Conservation (phyloP, 2,797 vertebrate species). For the Hoplostethus atlanticus region DNA sequence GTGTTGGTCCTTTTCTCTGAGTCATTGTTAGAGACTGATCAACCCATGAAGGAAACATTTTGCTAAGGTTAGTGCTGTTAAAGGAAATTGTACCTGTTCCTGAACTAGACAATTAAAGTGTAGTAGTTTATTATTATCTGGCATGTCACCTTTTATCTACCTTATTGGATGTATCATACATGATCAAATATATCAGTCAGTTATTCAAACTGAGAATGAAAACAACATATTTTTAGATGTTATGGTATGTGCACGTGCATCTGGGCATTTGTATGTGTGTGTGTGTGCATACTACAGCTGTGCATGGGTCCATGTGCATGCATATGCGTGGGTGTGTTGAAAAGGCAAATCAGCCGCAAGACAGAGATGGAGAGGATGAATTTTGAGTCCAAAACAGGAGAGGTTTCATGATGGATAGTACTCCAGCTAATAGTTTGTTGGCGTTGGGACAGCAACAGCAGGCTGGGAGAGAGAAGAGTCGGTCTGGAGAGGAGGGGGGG, state of each 20-base stretch:
- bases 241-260: not conserved
- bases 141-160: not conserved
- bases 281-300: not conserved
- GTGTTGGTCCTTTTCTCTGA: not conserved
- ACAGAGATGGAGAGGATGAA: conserved; percentile 50
- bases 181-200: not conserved
- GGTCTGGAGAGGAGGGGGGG: conserved; percentile 32
- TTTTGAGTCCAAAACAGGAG: conserved; percentile 47
- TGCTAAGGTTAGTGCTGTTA: not conserved
- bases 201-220: not conserved
- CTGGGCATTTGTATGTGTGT: not conserved
- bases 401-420: conserved; percentile 68
- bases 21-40: not conserved
- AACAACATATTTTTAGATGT: not conserved
- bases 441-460: conserved; percentile 50
- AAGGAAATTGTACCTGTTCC: not conserved
- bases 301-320: not conserved
- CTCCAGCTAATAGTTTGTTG: conserved; percentile 69
- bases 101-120: not conserved
- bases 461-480: conserved; percentile 39
- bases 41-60: not conserved
- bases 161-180: not conserved
- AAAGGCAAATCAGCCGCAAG: conserved; percentile 29
- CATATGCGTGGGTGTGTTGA: conserved; percentile 5
- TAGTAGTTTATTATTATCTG: no score